phyloP scores from a whole-genome alignment of 1,140 invertebrate genomes.

The Chymomyza costata region DNA sequence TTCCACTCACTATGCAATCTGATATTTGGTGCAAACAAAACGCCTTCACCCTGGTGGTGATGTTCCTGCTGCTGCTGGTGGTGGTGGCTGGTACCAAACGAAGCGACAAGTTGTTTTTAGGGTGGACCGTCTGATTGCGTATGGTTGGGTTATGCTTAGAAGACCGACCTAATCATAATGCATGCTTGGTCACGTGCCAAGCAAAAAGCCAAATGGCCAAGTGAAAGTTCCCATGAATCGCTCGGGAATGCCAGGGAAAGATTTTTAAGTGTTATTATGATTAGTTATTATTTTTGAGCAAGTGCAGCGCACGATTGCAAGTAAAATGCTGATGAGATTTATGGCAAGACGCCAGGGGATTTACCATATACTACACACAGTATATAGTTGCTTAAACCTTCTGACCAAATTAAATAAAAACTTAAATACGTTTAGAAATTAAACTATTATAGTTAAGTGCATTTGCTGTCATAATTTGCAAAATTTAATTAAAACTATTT shows the following conservation, averaged over 20 bases:
- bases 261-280: constrained; percentile 62
- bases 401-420: constrained; percentile 35
- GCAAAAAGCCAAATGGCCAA: constrained; percentile 10
- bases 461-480: constrained; percentile 54
- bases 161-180: constrained; percentile 52
- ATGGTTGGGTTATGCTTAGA: constrained; percentile 18
- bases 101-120: background rate
- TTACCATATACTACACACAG: constrained; percentile 1
- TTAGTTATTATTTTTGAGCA: constrained; percentile 63
- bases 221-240: constrained; percentile 57
- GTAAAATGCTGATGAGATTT: constrained; percentile 57
- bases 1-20: too few relatives aligned
- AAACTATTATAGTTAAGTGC: constrained; percentile 26
- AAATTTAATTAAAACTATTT: constrained; percentile 73
- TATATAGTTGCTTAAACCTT: too few relatives aligned
- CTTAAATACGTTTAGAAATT: constrained; percentile 24
- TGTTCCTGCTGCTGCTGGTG: constrained; percentile 17
- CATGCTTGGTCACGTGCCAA: constrained; percentile 55
- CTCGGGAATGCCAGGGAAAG: constrained; percentile 41
- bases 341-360: constrained; percentile 31
- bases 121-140: constrained; percentile 21
- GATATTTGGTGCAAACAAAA: too few relatives aligned
- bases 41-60: constrained; percentile 24
- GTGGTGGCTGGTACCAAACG: constrained; percentile 6
- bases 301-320: constrained; percentile 28